Base-by-base conservation (phyloP, 2,888 invertebrate species). In the Andrena trimmerana region DNA sequence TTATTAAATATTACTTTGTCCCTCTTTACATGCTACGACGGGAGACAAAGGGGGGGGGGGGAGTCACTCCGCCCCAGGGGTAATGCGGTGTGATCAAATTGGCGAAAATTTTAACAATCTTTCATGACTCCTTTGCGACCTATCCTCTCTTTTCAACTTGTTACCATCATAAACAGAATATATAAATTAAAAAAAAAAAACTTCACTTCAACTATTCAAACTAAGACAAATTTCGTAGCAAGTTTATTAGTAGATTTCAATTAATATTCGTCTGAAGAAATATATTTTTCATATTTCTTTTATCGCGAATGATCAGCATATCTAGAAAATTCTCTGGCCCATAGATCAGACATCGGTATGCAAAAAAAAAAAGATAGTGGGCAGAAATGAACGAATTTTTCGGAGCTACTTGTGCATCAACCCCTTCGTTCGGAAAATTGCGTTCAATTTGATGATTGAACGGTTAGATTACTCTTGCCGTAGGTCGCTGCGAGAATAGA, bases 401-500 rank as follows among this genome's bases (percentile, higher is more conserved):
- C 57, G 7, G 24, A 27, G 42, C 42, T 42, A 10, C 2, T 36
- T 60, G 36, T 2, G 54, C 50, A 33, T 42, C n/a, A 8, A 5
- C 10, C 13, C 2, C 48, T 13, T 10, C 31, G 7, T 36, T 7
- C 24, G 69, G 10, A 48, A 75, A 52, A 70, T 79, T 33, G 70
- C 48, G 48, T 69, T 52, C 36, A 29, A 20, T 20, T 27, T 13
- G 69, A 50, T 24, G 76, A 79, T 79, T 66, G 69, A 76, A 79
- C 69, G 69, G 54, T 24, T 13, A 57, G 71, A 81, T 71, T 78
- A 78, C 68, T 68, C 57, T 78, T 68, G 62, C 50, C 68, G 67
- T 63, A 63, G 68, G 62, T 57, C n/a, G 72, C 54, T 52, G 31
- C n/a, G 31, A 50, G 54, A 67, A 78, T 54, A 54, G 74, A 67